A percentile compares a stretch with the other conserved stretches of the same genome.
Conservation (phyloP, 2,888 invertebrate genomes). For the Hofmannophila pseudospretella region DNA sequence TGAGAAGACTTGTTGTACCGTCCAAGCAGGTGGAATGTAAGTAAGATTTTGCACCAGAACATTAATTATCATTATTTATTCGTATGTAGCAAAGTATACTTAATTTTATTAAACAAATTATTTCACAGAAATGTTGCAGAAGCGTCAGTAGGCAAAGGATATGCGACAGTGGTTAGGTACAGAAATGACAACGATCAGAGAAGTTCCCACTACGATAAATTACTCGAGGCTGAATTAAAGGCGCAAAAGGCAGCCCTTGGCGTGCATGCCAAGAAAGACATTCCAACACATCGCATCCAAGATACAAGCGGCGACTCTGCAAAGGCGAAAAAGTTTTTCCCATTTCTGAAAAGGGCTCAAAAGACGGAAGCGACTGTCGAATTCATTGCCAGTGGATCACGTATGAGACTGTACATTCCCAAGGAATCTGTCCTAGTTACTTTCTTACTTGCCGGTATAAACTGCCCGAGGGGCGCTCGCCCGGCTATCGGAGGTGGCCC, state of each 20-base stretch:
- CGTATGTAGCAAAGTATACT: background rate
- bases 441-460: slow-evolving; percentile 88
- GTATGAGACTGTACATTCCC: slow-evolving; percentile 94
- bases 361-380: slow-evolving; percentile 96
- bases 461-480: slow-evolving; percentile 90
- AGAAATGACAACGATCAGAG: slow-evolving; percentile 97
- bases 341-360: slow-evolving; percentile 93
- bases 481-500: slow-evolving; percentile 81
- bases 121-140: slow-evolving; percentile 91
- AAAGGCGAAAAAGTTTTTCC: slow-evolving; percentile 94
- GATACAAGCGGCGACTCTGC: slow-evolving; percentile 90
- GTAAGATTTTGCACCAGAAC: too few relatives aligned
- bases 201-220: slow-evolving; percentile 94
- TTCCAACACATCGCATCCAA: slow-evolving; percentile 88
- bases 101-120: background rate
- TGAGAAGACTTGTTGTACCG: slow-evolving; percentile 97
- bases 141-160: slow-evolving; percentile 93
- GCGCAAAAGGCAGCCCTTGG: slow-evolving; percentile 90
- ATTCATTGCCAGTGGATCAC: slow-evolving; percentile 97
- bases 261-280: slow-evolving; percentile 92
- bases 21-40: slow-evolving; percentile 82
- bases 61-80: background rate
- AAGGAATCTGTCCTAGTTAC: slow-evolving; percentile 96
- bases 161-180: slow-evolving; percentile 95
- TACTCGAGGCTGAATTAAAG: slow-evolving; percentile 94